These are phyloP conservation scores for Micropoecilia bifurca DNA, from an alignment of 2,797 vertebrate genomes.

Conservation along the genomic window DNA sequence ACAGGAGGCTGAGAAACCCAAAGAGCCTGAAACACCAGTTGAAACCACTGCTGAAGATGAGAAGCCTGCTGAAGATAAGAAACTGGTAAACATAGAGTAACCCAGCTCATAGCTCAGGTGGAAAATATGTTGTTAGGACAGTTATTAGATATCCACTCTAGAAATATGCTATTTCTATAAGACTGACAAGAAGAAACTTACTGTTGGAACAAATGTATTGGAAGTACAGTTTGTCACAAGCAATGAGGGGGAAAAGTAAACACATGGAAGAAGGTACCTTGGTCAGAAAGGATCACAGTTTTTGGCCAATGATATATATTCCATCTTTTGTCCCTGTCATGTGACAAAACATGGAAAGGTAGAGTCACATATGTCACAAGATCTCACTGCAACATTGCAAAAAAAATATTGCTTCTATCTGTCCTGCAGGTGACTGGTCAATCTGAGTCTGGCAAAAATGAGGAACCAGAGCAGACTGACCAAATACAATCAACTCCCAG, in stretches of 20 bases:
- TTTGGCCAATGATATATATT: not conserved
- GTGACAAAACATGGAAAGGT: not conserved
- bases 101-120: not conserved
- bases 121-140: not conserved
- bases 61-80: constrained; percentile 25
- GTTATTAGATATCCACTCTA: not conserved
- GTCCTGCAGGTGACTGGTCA: constrained; percentile 38
- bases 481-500: not conserved
- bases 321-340: too few species aligned
- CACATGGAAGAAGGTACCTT: not conserved
- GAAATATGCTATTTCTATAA: not conserved
- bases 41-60: not conserved
- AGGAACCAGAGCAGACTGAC: constrained; percentile 34
- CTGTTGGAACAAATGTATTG: not conserved
- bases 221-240: not conserved
- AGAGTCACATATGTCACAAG: too few species aligned
- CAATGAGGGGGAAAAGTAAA: not conserved
- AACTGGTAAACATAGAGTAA: constrained; percentile 30
- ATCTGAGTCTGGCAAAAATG: constrained; percentile 20
- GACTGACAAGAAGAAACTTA: not conserved
- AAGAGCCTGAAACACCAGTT: constrained; percentile 9
- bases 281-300: not conserved
- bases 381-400: not conserved
- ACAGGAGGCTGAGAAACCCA: constrained; percentile 38
- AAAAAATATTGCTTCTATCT: not conserved